Base-by-base conservation (phyloP, 2,888 invertebrate species). In the Drosophila meridionalis region DNA sequence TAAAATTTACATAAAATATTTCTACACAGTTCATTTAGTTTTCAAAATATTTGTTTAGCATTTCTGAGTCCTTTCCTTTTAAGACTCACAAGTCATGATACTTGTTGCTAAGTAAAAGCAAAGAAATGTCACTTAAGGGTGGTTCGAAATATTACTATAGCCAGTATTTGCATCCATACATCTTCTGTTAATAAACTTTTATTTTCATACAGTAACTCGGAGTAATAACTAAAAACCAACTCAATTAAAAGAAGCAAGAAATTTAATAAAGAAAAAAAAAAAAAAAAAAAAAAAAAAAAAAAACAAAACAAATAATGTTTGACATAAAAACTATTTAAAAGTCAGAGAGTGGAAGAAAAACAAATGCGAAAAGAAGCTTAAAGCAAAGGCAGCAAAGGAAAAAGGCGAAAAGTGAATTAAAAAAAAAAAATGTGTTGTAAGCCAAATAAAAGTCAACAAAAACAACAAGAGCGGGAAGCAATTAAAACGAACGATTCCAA, bases 381-480 rank as follows among this genome's bases (percentile, higher is more conserved):
- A 59, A 59, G 36, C 30, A 32, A 59, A 64, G 9, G 2, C 9
- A 47, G 45, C 56, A 40, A 28, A 28, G 32, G 56, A 32, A 63
- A 58, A 36, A 12, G 34, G 42, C 34, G 5, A 26, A 63, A 40
- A 53, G 28, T 34, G 42, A 58, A 47, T 53, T 56, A 64, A 40
- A 69, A 65, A 8, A 38, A 73, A 38, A 73, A 58, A 74, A 76
- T 77, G 69, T 76, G 47, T 59, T 36, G 30, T 48, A 57, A 70
- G 70, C 66, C 57, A 76, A 69, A 38, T 36, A 77, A 80, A 61
- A 71, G 71, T 66, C 76, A 65, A 65, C 50, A 61, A 66, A 42
- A 36, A 70, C 58, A 73, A 60, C 63, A 70, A 58, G 59, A 64
- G 50, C 34, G 40, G 14, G 56, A 70, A 50, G 40, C 56, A 63